These are phyloP conservation scores for Drosophila bipectinata DNA, from an alignment of 1,140 invertebrate species.

Conservation along the genomic window DNA sequence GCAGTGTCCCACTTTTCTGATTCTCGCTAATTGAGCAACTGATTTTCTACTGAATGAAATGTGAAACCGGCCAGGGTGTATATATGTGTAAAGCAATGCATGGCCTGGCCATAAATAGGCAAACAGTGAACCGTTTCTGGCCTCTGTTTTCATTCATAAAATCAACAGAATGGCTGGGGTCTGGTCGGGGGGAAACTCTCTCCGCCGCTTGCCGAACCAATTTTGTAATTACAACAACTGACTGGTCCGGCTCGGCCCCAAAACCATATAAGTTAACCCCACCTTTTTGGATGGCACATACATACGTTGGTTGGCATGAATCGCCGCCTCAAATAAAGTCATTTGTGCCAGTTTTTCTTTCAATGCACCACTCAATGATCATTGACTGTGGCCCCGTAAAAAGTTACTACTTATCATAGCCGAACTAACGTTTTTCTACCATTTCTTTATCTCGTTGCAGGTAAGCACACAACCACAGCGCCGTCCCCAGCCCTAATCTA, in stretches of 20 bases:
- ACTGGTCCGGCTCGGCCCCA: conserved; percentile 44
- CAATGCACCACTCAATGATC: conserved; percentile 50
- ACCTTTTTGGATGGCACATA: conserved; percentile 43
- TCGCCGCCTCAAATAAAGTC: conserved; percentile 58
- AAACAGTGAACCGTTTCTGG: conserved; percentile 44
- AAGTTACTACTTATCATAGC: conserved; percentile 34
- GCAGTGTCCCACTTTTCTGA: conserved; percentile 63
- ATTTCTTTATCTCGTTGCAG: conserved; percentile 68
- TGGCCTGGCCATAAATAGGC: conserved; percentile 55
- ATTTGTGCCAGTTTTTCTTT: conserved; percentile 69
- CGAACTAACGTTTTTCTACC: conserved; percentile 43
- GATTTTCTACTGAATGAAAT: conserved; percentile 78
- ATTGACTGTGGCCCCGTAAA: conserved; percentile 35
- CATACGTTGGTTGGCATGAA: conserved; percentile 10
- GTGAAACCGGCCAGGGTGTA: conserved; percentile 59
- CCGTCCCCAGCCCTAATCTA: conserved; percentile 60
- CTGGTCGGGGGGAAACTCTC: conserved; percentile 31
- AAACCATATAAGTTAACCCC: conserved; percentile 57
- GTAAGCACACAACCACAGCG: conserved; percentile 57
- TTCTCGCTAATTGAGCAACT: conserved; percentile 74
- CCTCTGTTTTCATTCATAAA: conserved; percentile 75
- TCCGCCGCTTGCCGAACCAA: conserved; percentile 45
- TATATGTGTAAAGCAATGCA: conserved; percentile 42
- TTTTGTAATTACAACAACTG: conserved; percentile 75
- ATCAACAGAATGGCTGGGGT: conserved; percentile 35